Base-by-base conservation (phyloP, 2,113 vertebrate species). In the Clarias gariepinus region DNA sequence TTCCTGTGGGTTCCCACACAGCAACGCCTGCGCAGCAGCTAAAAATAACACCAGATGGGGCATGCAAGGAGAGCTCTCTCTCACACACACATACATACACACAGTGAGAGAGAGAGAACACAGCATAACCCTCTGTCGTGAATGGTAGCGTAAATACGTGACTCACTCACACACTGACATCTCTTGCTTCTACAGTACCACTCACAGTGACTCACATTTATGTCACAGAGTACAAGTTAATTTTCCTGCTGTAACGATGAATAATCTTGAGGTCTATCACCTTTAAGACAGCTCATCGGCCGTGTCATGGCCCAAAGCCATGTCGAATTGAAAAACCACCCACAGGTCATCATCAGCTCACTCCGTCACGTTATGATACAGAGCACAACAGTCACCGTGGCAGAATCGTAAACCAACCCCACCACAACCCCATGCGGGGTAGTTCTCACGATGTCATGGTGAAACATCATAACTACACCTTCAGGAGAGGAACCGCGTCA, bases 31-130 rank as follows among this genome's bases (percentile, higher is more conserved):
- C 78, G 83, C 90, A 78, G 90, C 8, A 61, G 92, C 95, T 95
- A 95, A 95, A 95, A 95, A 95, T 95, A 95, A 92, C 91, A 60
- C 89, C 0, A 88, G 79, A 91, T 89, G 82, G 89, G 88, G 90
- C 86, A 57, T 47, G 83, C 85, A 81, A 86, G 83, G 30, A 74
- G 13, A 71, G 81, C 52, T 36, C 60, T n/a, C n/a, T n/a, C n/a
- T n/a, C n/a, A n/a, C n/a, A n/a, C n/a, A n/a, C n/a, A n/a, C n/a
- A n/a, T n/a, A n/a, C n/a, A 85, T 81, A 82, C 83, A 57, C 71
- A 4, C 6, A 23, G 3, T 0, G 71, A 84, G 88, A 25, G 30
- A 36, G 30, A 19, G 30, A 19, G 68, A 18, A 0, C 19, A 87
- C 85, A 63, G 55, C 82, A 52, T 52, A 63, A 4, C 12, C 88